These are phyloP conservation scores for Felis chaus DNA, from an alignment of 2,113 vertebrate genomes.

Conservation along the genomic window DNA sequence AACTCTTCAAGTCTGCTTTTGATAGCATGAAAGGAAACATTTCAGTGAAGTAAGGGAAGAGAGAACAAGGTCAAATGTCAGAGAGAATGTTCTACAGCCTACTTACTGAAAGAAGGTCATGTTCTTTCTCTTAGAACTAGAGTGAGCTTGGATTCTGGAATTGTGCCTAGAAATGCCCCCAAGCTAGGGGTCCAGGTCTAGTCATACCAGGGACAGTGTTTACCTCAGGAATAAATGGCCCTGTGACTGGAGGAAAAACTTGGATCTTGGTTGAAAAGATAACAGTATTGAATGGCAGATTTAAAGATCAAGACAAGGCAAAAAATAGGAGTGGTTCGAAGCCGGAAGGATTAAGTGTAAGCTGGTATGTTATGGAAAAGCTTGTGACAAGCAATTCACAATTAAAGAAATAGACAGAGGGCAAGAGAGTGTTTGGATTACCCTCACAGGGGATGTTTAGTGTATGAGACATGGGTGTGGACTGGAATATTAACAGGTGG, in stretches of 20 bases:
- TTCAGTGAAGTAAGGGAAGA: background rate
- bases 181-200: background rate
- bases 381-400: slow-evolving; percentile 36
- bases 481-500: slow-evolving; percentile 24
- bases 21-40: slow-evolving; percentile 1
- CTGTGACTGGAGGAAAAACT: background rate
- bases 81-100: background rate
- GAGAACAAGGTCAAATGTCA: background rate
- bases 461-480: background rate
- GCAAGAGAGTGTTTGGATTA: slow-evolving; percentile 35
- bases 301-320: slow-evolving; percentile 55
- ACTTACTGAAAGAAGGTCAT: background rate
- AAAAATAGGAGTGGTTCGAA: slow-evolving; percentile 27
- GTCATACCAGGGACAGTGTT: background rate
- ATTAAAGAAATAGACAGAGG: slow-evolving; percentile 14
- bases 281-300: slow-evolving; percentile 43
- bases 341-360: slow-evolving; percentile 63
- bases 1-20: slow-evolving; percentile 11
- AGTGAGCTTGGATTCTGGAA: background rate
- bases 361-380: slow-evolving; percentile 62
- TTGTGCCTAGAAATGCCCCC: background rate
- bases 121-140: background rate
- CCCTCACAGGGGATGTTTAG: background rate
- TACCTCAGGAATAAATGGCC: background rate
- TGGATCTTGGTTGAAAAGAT: slow-evolving; percentile 41